Conservation (phyloP, 2,888 invertebrate species). For the Habroteleia sp. region DNA sequence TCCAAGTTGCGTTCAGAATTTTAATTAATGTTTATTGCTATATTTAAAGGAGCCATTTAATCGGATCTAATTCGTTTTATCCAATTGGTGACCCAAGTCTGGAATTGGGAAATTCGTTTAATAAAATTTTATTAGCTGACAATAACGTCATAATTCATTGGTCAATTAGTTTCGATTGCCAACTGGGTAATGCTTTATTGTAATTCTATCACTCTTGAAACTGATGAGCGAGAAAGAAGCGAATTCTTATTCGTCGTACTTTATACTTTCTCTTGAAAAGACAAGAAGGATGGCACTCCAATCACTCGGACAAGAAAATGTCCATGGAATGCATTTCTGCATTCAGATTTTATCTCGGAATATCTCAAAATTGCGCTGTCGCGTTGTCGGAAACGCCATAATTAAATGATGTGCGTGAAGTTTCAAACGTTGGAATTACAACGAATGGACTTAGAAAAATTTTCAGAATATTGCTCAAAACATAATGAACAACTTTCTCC, state of each 20-base stretch:
- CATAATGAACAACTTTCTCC: too few species aligned
- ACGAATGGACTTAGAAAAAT: too few species aligned
- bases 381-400: slow-evolving; percentile 42
- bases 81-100: too few species aligned
- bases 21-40: slow-evolving; percentile 16
- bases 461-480: too few species aligned
- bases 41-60: too few species aligned
- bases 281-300: slow-evolving; percentile 40
- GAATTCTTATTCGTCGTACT: slow-evolving; percentile 22
- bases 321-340: slow-evolving; percentile 31
- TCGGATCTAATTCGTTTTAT: too few species aligned
- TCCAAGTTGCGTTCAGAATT: slow-evolving; percentile 10
- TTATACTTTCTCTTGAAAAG: slow-evolving; percentile 51
- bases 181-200: slow-evolving; percentile 27
- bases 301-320: slow-evolving; percentile 34
- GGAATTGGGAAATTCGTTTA: too few species aligned
- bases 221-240: not conserved
- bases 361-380: slow-evolving; percentile 43
- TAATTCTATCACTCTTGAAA: slow-evolving; percentile 5
- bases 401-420: too few species aligned
- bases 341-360: slow-evolving; percentile 37
- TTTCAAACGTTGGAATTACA: too few species aligned
- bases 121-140: not conserved
- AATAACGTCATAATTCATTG: slow-evolving; percentile 6
- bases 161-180: slow-evolving; percentile 29